Evolutionary conservation across 2,113 vertebrate genomes (phyloP).

Genomic region (Nothobranchius furzeri): DNA sequence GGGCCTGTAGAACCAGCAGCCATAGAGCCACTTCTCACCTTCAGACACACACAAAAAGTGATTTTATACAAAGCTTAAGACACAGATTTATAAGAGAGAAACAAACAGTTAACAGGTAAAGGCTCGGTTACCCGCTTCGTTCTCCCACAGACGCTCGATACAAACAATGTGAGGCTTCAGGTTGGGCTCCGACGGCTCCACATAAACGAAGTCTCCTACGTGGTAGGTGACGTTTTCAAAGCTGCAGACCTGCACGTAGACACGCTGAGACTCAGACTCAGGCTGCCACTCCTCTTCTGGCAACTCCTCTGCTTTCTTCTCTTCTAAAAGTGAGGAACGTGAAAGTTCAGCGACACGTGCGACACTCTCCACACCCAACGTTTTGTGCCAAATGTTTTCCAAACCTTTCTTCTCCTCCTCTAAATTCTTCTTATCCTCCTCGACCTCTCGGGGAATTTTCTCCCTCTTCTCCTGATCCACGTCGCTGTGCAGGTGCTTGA

Average conservation of each 20-base stretch:
- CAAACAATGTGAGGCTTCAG: constrained; percentile 94
- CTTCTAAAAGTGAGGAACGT: constrained; percentile 71
- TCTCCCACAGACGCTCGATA: constrained; percentile 95
- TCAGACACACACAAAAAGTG: constrained; percentile 9
- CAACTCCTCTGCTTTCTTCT: constrained; percentile 85
- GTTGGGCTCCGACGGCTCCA: constrained; percentile 90
- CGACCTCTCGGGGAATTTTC: constrained; percentile 95
- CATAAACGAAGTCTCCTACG: constrained; percentile 95
- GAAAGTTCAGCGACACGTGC: background rate
- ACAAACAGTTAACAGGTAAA: background rate
- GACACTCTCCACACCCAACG: background rate
- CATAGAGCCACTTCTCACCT: constrained; percentile 97
- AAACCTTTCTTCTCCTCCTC: constrained; percentile 86
- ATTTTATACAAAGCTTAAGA: too few relatives aligned
- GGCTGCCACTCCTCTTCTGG: constrained; percentile 83
- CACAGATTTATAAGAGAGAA: too few relatives aligned
- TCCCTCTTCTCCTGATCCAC: constrained; percentile 97
- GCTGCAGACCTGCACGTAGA: constrained; percentile 92
- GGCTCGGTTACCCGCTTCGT: constrained; percentile 85
- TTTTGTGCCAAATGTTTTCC: background rate
- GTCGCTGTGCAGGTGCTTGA: constrained; percentile 92
- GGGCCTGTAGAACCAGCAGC: constrained; percentile 98
- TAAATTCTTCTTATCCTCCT: constrained; percentile 92
- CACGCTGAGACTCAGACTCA: constrained; percentile 83
- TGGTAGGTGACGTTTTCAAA: constrained; percentile 94